A percentile compares a stretch with the other conserved stretches of the same genome.
Conservation (phyloP, 1,140 invertebrate species). For the Leptopilina boulardi region DNA sequence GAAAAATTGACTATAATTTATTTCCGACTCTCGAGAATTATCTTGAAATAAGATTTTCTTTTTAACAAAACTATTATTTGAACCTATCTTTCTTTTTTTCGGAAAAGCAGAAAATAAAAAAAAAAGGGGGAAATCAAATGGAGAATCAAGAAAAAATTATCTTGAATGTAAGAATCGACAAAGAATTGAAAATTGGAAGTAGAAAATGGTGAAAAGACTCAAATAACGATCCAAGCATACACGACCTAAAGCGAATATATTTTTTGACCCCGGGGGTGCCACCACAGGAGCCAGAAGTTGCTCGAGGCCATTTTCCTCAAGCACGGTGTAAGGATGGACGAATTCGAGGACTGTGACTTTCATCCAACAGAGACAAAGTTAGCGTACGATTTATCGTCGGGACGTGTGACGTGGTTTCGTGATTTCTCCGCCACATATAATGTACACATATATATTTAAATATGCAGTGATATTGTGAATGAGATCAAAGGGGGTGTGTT, state of each 20-base stretch:
- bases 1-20: too few species aligned
- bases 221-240: neutral
- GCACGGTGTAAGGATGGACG: constrained; percentile 6
- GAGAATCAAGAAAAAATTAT: neutral
- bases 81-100: too few species aligned
- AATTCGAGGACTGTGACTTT: constrained; percentile 30
- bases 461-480: constrained; percentile 20
- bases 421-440: neutral
- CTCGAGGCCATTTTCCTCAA: neutral
- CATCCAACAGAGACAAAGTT: constrained; percentile 26
- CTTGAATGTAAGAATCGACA: neutral
- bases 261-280: neutral
- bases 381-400: constrained; percentile 1
- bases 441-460: too few species aligned
- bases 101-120: neutral
- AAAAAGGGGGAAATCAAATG: neutral
- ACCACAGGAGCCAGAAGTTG: neutral
- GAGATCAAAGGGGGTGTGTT: constrained; percentile 1
- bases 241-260: constrained; percentile 7
- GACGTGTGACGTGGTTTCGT: neutral
- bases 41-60: too few species aligned
- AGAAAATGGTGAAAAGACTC: constrained; percentile 14
- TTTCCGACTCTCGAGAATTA: too few species aligned
- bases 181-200: constrained; percentile 1
- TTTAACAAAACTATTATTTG: too few species aligned